Conservation (phyloP, 2,797 vertebrate species). For the Tragopan temminckii region DNA sequence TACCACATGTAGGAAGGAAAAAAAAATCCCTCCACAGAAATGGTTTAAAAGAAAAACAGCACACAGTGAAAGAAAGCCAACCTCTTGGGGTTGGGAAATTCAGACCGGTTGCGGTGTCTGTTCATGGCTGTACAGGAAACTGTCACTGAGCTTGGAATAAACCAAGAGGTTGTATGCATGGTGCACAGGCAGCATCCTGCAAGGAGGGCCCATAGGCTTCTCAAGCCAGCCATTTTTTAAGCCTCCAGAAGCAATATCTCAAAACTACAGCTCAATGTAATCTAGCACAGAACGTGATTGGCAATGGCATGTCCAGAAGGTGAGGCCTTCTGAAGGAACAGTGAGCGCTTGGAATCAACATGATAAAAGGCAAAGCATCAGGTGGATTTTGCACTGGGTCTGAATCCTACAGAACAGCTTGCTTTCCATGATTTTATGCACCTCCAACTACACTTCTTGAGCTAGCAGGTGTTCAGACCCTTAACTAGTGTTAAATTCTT, state of each 20-base stretch:
- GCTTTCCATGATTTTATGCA: rapidly evolving
- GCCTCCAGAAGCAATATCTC: background rate
- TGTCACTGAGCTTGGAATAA: background rate
- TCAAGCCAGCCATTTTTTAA: background rate
- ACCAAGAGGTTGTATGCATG: rapidly evolving
- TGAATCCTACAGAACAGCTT: rapidly evolving
- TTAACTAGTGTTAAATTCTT: rapidly evolving
- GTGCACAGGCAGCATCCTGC: background rate
- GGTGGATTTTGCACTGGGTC: background rate
- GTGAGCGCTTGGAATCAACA: rapidly evolving
- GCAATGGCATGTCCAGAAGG: rapidly evolving
- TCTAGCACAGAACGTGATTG: rapidly evolving
- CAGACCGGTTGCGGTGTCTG: background rate
- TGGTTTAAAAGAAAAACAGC: rapidly evolving
- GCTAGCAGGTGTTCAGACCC: background rate
- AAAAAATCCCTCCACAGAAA: background rate
- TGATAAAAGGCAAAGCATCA: background rate
- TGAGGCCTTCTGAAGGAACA: background rate
- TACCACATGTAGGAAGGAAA: rapidly evolving
- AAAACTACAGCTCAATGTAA: background rate
- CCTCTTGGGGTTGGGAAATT: background rate
- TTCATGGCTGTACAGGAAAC: background rate
- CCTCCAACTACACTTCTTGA: background rate
- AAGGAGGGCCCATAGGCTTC: background rate
- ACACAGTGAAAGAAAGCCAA: rapidly evolving